Evolutionary conservation across 2,113 vertebrate genomes (phyloP).

Genomic region (Alligator mississippiensis): DNA sequence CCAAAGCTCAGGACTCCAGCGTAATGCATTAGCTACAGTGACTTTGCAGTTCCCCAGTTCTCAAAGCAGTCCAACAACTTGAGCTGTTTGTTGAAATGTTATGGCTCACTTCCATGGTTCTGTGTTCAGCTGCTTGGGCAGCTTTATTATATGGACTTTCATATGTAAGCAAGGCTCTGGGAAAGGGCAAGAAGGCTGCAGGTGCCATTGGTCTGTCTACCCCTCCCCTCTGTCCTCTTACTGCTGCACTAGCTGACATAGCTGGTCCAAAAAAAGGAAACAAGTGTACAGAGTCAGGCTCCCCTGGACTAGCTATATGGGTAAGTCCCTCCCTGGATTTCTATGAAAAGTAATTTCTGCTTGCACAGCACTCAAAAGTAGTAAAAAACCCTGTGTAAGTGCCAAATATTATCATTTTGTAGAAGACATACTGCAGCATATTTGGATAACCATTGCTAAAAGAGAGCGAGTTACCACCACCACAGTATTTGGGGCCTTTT

Average conservation of each 20-base stretch:
- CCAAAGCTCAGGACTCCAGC: neutral
- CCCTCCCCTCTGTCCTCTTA: neutral
- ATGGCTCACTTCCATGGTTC: neutral
- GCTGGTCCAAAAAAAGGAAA: neutral
- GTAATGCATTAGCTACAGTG: neutral
- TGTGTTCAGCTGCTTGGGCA: accelerated
- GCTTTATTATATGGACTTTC: accelerated
- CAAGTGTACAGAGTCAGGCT: neutral
- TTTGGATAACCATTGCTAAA: neutral
- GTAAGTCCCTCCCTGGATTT: neutral
- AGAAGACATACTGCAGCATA: neutral
- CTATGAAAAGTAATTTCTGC: accelerated
- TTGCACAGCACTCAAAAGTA: neutral
- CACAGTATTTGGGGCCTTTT: accelerated
- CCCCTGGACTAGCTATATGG: neutral
- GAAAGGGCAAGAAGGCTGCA: neutral
- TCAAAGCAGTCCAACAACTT: neutral
- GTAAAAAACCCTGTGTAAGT: neutral
- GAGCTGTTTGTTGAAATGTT: neutral
- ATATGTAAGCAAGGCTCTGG: accelerated
- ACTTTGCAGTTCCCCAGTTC: neutral
- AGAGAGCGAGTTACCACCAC: neutral
- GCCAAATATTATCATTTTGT: neutral
- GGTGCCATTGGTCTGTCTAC: accelerated
- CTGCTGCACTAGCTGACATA: neutral